Percentiles rank a stretch among this genome's conserved stretches.
Evolutionary conservation across 2,113 vertebrate genomes (phyloP).

Genomic region (Anguilla japonica): DNA sequence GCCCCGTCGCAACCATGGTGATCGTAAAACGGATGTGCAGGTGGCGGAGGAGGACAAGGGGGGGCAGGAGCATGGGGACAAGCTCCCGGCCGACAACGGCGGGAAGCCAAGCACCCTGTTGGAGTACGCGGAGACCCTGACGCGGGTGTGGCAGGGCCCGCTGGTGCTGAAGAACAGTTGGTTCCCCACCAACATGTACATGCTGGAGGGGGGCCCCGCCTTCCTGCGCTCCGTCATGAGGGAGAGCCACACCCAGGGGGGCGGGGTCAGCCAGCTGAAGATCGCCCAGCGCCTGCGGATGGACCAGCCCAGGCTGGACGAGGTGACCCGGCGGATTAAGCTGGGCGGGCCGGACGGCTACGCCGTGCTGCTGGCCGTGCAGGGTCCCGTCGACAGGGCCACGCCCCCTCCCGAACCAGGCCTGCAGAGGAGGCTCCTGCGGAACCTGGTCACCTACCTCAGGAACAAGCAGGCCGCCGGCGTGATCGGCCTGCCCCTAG

Average conservation of each 20-base stretch:
- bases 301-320: conserved; percentile 94
- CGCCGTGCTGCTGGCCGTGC: conserved; percentile 88
- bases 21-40: conserved; percentile 63
- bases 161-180: conserved; percentile 97
- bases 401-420: conserved; percentile 77
- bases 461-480: conserved; percentile 98
- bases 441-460: conserved; percentile 98
- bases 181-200: conserved; percentile 91
- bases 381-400: conserved; percentile 74
- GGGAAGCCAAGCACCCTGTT: conserved; percentile 79
- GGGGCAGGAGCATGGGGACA: background rate
- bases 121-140: conserved; percentile 84
- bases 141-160: conserved; percentile 89
- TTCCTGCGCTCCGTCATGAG: conserved; percentile 83
- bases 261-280: conserved; percentile 87
- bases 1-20: conserved; percentile 79
- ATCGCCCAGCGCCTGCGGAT: conserved; percentile 95
- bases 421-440: conserved; percentile 91
- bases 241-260: conserved; percentile 72
- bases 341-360: conserved; percentile 88
- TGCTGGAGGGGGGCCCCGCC: conserved; percentile 86
- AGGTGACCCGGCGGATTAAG: conserved; percentile 90
- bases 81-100: conserved; percentile 64
- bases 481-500: conserved; percentile 91
- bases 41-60: conserved; percentile 56